Percentiles rank a stretch among this genome's conserved stretches.
These are phyloP conservation scores for Polietes domitor DNA, from an alignment of 2,888 invertebrate species.

Conservation along the genomic window DNA sequence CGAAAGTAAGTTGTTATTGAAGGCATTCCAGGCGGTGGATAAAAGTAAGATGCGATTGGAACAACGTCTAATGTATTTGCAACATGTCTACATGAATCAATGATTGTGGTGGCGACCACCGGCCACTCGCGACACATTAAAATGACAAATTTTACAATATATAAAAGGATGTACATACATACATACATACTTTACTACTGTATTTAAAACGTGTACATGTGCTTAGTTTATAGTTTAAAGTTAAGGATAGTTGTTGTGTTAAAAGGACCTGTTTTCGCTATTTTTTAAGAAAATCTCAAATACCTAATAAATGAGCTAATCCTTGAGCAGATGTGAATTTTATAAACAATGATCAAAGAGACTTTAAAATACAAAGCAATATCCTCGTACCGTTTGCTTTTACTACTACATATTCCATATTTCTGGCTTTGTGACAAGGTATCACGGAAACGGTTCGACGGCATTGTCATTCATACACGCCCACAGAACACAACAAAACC, in stretches of 20 bases:
- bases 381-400: constrained; percentile 8
- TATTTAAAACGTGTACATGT: too few species aligned
- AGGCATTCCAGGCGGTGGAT: constrained; percentile 19
- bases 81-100: constrained; percentile 1
- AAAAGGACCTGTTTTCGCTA: neutral
- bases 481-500: constrained; percentile 40
- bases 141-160: constrained; percentile 3
- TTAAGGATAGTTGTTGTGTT: neutral
- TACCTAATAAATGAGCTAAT: constrained; percentile 21
- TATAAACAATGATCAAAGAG: neutral
- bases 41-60: neutral
- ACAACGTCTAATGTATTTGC: constrained; percentile 25
- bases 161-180: neutral
- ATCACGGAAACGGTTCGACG: neutral
- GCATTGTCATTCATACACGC: constrained; percentile 36
- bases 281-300: neutral
- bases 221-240: neutral
- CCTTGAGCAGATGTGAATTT: constrained; percentile 43
- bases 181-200: neutral
- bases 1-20: constrained; percentile 20
- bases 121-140: neutral
- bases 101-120: neutral
- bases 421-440: neutral
- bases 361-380: neutral
- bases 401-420: neutral